Base-by-base conservation (phyloP, 1,140 invertebrate species). In the Pseudomyrmex dendroicus region DNA sequence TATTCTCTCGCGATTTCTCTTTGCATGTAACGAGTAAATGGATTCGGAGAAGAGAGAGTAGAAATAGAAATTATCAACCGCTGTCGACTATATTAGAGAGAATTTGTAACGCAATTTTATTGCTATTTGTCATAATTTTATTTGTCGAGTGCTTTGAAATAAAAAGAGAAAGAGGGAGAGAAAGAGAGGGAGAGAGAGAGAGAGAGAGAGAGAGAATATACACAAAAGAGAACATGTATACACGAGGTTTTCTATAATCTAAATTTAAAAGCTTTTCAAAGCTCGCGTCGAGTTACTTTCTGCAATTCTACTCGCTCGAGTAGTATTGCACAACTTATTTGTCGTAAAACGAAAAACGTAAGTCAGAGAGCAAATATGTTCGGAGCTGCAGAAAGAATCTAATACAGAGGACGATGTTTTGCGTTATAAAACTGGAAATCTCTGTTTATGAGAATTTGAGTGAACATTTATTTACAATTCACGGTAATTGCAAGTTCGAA, bases 1-100 rank as follows among this genome's bases (percentile, higher is more conserved):
- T 13, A 2, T 77, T 77, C 52, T 62, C 67, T 77, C 50, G 50
- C 62, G 13, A 22, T 77, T 77, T 68, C 73, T 63, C 57, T 77
- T 67, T 77, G 25, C 50, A 7, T 25, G 72, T 7, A 20, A 72
- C 70, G 48, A 74, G 46, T 83, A 68, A 82, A 56, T 59, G 54
- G 15, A 61, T 70, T 20, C 35, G 22, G 17, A 61, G 15, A n/a
- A 35, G 35, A 4, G 44, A 12, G 35, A n/a, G 13, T 17, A 56
- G 4, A 10, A 73, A 52, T 35, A 35, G 35, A 68, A 57, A 15
- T 77, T 52, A 68, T 77, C 56, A 56, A 56, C 67, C n/a, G 46
- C n/a, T 56, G 35, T 44, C 22, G 54, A 17, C 15, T 35, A n/a
- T 52, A 12, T 17, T 0, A 4, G 10, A 10, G 57, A 63, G 10